A percentile compares a stretch with the other conserved stretches of the same genome.
Conservation (phyloP, 2,797 vertebrate genomes). For the Benthosema pterotum region DNA sequence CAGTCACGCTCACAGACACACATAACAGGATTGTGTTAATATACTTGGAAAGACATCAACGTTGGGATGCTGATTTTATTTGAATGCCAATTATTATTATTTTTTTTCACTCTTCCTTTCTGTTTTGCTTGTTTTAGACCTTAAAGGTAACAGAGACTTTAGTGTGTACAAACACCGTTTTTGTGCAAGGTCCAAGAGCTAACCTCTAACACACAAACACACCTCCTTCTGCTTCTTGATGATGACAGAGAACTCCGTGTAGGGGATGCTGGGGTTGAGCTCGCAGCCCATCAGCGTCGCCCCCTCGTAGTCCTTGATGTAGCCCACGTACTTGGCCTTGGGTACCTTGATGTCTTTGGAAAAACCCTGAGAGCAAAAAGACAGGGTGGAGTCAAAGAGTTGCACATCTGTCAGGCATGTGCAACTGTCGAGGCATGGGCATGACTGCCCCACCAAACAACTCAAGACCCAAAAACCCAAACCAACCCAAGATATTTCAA, state of each 20-base stretch:
- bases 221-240: slow-evolving; percentile 99
- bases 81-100: too few species aligned
- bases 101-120: too few species aligned
- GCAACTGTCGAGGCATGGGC: too few species aligned
- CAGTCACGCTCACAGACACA: neutral
- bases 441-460: too few species aligned
- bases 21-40: neutral
- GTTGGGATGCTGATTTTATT: too few species aligned
- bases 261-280: slow-evolving; percentile 96
- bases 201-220: neutral
- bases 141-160: too few species aligned
- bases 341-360: slow-evolving; percentile 99
- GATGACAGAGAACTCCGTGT: slow-evolving; percentile 98
- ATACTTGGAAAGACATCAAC: too few species aligned
- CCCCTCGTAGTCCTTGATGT: slow-evolving; percentile 99
- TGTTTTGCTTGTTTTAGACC: too few species aligned
- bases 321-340: slow-evolving; percentile 95
- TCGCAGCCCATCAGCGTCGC: slow-evolving; percentile 99
- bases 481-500: too few species aligned
- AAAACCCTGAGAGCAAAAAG: slow-evolving; percentile 85
- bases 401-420: neutral
- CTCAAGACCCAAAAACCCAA: too few species aligned
- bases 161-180: too few species aligned
- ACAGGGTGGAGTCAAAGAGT: slow-evolving; percentile 1
- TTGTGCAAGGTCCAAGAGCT: neutral